Evolutionary conservation across 2,113 vertebrate genomes (phyloP), one percentile per base, ranked within the genome.

Genomic region (Argyrosomus japonicus): DNA sequence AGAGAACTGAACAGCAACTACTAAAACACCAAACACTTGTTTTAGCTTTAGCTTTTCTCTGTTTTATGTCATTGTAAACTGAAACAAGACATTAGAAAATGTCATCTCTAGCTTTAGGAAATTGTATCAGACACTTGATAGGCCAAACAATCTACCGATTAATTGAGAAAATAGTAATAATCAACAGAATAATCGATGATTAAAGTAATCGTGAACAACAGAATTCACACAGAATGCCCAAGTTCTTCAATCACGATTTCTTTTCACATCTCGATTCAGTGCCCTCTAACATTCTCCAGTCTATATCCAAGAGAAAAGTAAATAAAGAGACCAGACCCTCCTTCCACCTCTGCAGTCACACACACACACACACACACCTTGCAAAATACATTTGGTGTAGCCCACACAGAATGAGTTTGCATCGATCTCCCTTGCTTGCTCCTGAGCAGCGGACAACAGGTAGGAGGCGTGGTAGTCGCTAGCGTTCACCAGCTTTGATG

Each of bases 401-500:
- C 79, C 27, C 36, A 48, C 64, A 51, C 77, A 80, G 84, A 91
- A 90, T 83, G 68, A 87, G 87, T 93, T 92, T 88, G 67, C 84
- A 95, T 94, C 77, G 90, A 95, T 94, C 85, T 77, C 9, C 73
- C 79, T 32, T 62, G 73, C 83, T 69, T 45, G 72, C 65, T 77
- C 60, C 48, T 2, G 53, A 79, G 87, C 85, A 63, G 75, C 77
- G 86, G 85, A 88, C 84, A 88, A 90, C 92, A 91, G 90, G 90
- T 88, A 79, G 83, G 75, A 88, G 87, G 86, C 12, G 76, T 85
- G 91, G 83, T 75, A 53, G 77, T 84, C 29, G 25, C 84, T 77
- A 54, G 81, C 43, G 18, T 78, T 89, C 83, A 78, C 61, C 72
- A 82, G 87, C 92, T 95, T 92, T 95, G 93, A 94, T 93, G 93